These are phyloP conservation scores for Falco peregrinus DNA, from an alignment of 2,797 vertebrate genomes.

Conservation along the genomic window DNA sequence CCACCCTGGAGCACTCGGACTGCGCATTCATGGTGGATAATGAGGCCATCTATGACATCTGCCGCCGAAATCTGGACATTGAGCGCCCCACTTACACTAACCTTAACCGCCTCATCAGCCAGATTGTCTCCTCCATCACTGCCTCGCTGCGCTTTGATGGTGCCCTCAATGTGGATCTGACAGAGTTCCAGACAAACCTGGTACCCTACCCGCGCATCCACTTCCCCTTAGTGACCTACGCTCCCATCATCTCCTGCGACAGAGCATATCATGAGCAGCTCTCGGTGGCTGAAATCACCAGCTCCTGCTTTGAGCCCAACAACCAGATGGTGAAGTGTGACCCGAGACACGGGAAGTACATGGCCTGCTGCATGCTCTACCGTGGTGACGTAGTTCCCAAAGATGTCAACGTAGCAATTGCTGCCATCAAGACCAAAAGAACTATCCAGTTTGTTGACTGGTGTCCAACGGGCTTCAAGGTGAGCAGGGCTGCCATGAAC, in stretches of 20 bases:
- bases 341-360: conserved; percentile 77
- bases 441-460: conserved; percentile 85
- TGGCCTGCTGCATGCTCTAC: conserved; percentile 93
- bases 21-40: conserved; percentile 84
- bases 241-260: conserved; percentile 76
- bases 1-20: conserved; percentile 80
- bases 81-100: conserved; percentile 79
- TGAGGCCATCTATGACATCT: conserved; percentile 81
- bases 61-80: conserved; percentile 72
- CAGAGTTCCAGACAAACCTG: conserved; percentile 81
- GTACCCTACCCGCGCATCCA: conserved; percentile 82
- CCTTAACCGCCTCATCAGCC: conserved; percentile 79
- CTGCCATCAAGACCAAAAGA: conserved; percentile 88
- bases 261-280: conserved; percentile 79
- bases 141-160: conserved; percentile 78
- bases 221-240: conserved; percentile 78
- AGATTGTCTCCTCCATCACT: conserved; percentile 81
- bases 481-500: not conserved
- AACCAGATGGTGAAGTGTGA: conserved; percentile 84
- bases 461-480: conserved; percentile 77
- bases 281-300: conserved; percentile 58
- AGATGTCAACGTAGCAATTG: conserved; percentile 90
- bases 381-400: conserved; percentile 90
- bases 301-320: conserved; percentile 77
- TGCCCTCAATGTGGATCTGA: conserved; percentile 80